Conservation (phyloP, 1,140 invertebrate genomes). For the Pollicipes pollicipes region DNA sequence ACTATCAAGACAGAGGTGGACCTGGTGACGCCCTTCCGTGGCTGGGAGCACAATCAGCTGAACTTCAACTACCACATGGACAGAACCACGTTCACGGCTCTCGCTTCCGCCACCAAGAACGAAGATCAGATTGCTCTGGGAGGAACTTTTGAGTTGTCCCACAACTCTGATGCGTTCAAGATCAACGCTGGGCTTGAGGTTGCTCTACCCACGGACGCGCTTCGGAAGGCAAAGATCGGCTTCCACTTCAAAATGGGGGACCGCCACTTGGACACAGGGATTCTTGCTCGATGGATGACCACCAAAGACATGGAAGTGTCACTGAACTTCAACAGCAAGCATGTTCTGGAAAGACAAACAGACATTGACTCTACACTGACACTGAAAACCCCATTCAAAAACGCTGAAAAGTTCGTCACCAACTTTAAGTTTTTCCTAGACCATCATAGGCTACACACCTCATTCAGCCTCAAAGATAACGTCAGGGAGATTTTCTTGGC, state of each 20-base stretch:
- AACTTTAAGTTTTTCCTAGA: no score
- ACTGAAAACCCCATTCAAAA: neutral
- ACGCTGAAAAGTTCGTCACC: neutral
- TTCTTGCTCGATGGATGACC: neutral
- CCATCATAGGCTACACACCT: no score
- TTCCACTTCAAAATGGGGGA: neutral
- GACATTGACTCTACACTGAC: neutral
- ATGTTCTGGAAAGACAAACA: neutral
- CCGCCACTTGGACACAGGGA: neutral
- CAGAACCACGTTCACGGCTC: conserved; percentile 7
- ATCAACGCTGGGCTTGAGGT: neutral
- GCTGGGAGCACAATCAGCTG: conserved; percentile 13
- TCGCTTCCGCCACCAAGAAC: conserved; percentile 9
- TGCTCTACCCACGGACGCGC: neutral
- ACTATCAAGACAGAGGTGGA: neutral
- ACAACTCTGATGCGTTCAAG: neutral
- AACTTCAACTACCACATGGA: conserved; percentile 9
- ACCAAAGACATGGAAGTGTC: neutral
- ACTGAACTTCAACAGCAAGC: neutral
- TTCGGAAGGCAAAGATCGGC: neutral
- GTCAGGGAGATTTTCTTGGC: no score
- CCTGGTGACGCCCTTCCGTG: conserved; percentile 9
- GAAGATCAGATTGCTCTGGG: conserved; percentile 8
- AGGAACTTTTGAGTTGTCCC: neutral
- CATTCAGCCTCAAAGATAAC: no score